Evolutionary conservation across 2,888 invertebrate genomes (phyloP).

Genomic region (Timandra comae): DNA sequence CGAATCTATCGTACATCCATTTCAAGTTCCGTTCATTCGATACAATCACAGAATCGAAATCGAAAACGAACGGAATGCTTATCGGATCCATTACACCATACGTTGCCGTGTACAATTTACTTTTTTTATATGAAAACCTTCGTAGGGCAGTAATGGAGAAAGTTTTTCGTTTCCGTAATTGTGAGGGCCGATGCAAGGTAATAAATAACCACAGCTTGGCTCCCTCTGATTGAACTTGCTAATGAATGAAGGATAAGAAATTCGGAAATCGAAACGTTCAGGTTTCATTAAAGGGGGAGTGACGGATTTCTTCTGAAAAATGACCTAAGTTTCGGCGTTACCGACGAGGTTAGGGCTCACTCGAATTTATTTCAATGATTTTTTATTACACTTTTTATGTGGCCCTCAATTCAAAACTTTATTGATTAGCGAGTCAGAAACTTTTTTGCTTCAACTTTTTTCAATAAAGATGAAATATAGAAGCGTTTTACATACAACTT

Average conservation of each 20-base stretch:
- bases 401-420: too few relatives aligned
- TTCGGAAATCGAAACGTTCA: slow-evolving; percentile 59
- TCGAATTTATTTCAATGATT: slow-evolving; percentile 2
- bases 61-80: slow-evolving; percentile 42
- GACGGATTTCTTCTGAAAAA: slow-evolving; percentile 53
- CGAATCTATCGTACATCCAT: too few relatives aligned
- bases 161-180: slow-evolving; percentile 73
- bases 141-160: slow-evolving; percentile 65
- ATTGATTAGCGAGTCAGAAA: not conserved
- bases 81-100: slow-evolving; percentile 62
- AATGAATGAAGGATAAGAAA: slow-evolving; percentile 74
- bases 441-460: slow-evolving; percentile 1
- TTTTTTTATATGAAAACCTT: slow-evolving; percentile 67
- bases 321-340: slow-evolving; percentile 47
- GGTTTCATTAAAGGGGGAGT: slow-evolving; percentile 36
- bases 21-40: slow-evolving; percentile 16
- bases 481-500: too few relatives aligned
- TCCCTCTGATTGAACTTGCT: slow-evolving; percentile 74
- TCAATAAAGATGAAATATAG: too few relatives aligned
- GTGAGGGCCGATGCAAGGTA: slow-evolving; percentile 69
- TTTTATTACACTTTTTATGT: not conserved
- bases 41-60: slow-evolving; percentile 44
- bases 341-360: slow-evolving; percentile 10
- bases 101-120: slow-evolving; percentile 60
- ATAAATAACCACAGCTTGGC: slow-evolving; percentile 72